A percentile compares a stretch with the other conserved stretches of the same genome.
These are phyloP conservation scores for Clupea harengus DNA, from an alignment of 2,113 vertebrate genomes.

Conservation along the genomic window DNA sequence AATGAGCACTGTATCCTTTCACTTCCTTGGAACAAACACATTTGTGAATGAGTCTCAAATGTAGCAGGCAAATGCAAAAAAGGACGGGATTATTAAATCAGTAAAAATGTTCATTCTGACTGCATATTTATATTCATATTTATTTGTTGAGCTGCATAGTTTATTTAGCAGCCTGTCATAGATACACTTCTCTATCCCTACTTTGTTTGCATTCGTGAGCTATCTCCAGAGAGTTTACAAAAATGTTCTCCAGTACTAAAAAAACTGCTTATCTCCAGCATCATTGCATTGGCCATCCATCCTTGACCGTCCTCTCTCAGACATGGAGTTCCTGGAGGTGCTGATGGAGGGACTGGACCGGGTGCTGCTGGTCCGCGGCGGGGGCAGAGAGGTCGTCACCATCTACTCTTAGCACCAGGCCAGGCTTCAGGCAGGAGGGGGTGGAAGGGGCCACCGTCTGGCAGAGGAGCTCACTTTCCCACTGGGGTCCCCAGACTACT, in stretches of 20 bases:
- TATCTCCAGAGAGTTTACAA: too few species aligned
- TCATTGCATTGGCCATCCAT: constrained; percentile 15
- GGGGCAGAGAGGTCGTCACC: constrained; percentile 93
- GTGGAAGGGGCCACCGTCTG: neutral
- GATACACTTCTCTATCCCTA: too few species aligned
- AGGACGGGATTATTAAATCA: too few species aligned
- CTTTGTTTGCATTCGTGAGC: too few species aligned
- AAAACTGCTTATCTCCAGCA: neutral
- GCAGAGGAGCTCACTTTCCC: too few species aligned
- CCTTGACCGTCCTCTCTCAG: constrained; percentile 75
- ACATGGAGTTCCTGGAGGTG: constrained; percentile 96
- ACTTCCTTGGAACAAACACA: neutral
- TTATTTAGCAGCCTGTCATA: too few species aligned
- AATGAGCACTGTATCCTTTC: constrained; percentile 97
- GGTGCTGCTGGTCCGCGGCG: constrained; percentile 88
- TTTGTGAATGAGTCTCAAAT: neutral
- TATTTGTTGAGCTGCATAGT: too few species aligned
- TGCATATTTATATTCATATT: too few species aligned
- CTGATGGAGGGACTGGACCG: constrained; percentile 86
- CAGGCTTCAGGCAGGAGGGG: neutral
- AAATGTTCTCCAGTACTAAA: neutral
- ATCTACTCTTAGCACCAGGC: constrained; percentile 85
- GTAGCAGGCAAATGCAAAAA: neutral
- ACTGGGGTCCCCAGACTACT: neutral
- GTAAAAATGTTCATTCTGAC: too few species aligned